These are phyloP conservation scores for Acronicta alni DNA, from an alignment of 2,888 invertebrate genomes.

Conservation along the genomic window DNA sequence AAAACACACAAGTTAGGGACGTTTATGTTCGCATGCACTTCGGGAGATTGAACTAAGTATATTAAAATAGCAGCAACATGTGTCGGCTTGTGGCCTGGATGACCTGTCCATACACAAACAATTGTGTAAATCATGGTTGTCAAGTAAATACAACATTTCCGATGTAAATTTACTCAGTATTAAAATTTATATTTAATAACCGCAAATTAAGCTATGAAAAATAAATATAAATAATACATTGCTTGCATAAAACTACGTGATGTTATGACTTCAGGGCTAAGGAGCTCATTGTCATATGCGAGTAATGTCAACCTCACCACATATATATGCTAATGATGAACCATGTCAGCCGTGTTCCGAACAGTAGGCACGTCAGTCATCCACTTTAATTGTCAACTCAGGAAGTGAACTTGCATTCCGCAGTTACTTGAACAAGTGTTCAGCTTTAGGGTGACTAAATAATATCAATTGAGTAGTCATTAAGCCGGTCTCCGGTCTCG, in stretches of 20 bases:
- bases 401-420: constrained; percentile 83
- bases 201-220: constrained; percentile 7
- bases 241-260: constrained; percentile 24
- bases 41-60: constrained; percentile 7
- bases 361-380: constrained; percentile 62
- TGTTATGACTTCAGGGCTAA: constrained; percentile 28
- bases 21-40: constrained; percentile 1
- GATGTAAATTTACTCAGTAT: not conserved
- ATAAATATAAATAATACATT: not conserved
- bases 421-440: constrained; percentile 70
- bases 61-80: constrained; percentile 18
- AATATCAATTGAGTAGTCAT: constrained; percentile 66
- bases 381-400: constrained; percentile 81
- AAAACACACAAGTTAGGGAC: constrained; percentile 16
- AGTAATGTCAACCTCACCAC: constrained; percentile 49
- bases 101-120: constrained; percentile 4
- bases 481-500: constrained; percentile 49
- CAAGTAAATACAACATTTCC: too few relatives aligned
- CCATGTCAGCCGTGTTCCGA: constrained; percentile 66
- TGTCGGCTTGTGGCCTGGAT: constrained; percentile 6
- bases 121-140: not conserved
- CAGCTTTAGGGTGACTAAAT: constrained; percentile 71
- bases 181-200: constrained; percentile 3
- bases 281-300: constrained; percentile 34
- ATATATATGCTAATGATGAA: constrained; percentile 57